These are phyloP conservation scores for Eilema depressum DNA, from an alignment of 2,888 invertebrate genomes.

Conservation along the genomic window DNA sequence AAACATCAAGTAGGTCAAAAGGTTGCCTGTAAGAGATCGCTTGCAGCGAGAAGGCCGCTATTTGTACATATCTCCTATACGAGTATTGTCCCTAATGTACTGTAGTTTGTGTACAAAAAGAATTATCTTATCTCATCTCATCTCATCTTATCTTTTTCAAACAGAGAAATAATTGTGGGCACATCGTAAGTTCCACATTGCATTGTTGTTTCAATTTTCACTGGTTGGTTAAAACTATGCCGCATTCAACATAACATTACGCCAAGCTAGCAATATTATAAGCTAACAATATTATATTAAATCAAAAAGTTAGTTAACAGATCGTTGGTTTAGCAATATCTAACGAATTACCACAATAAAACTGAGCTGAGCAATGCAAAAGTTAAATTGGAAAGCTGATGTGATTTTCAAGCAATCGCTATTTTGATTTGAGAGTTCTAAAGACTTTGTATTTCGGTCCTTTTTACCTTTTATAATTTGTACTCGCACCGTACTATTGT, in stretches of 20 bases:
- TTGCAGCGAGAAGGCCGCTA: too few relatives aligned
- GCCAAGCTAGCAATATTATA: too few relatives aligned
- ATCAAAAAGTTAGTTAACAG: slow-evolving; percentile 21
- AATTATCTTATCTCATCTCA: too few relatives aligned
- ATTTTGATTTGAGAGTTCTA: slow-evolving; percentile 38
- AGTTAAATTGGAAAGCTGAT: slow-evolving; percentile 59
- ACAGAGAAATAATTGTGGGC: neutral
- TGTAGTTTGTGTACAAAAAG: too few relatives aligned
- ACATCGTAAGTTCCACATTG: neutral
- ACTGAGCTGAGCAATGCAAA: slow-evolving; percentile 41
- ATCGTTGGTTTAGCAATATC: slow-evolving; percentile 35
- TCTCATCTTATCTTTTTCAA: too few relatives aligned
- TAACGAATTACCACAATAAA: slow-evolving; percentile 47
- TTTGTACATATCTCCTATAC: too few relatives aligned
- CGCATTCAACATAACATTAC: too few relatives aligned
- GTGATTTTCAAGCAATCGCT: slow-evolving; percentile 46
- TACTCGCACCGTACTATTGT: neutral
- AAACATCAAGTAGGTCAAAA: too few relatives aligned
- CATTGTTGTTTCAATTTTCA: neutral
- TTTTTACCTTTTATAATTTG: slow-evolving; percentile 17
- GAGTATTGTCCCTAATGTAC: too few relatives aligned
- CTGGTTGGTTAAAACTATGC: neutral
- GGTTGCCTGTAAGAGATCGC: too few relatives aligned
- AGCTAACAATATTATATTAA: slow-evolving; percentile 8
- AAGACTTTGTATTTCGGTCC: slow-evolving; percentile 20